Evolutionary conservation across 2,113 vertebrate genomes (phyloP).

Genomic region (Heterochromis multidens): DNA sequence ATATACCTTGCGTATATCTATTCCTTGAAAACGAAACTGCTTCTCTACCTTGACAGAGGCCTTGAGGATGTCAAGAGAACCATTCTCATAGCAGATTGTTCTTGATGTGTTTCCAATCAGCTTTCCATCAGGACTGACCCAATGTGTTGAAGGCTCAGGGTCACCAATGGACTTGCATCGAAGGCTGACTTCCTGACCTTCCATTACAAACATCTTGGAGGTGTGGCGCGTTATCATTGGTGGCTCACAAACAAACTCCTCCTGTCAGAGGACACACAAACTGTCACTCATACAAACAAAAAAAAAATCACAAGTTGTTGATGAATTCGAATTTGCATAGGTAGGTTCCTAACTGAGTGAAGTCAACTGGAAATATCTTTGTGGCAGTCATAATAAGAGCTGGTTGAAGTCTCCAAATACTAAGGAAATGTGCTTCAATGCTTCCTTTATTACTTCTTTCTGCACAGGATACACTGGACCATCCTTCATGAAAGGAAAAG

Average conservation of each 20-base stretch:
- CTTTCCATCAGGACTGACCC: slow-evolving; percentile 81
- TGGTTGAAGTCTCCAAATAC: too few species aligned
- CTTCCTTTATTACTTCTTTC: too few species aligned
- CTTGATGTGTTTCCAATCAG: slow-evolving; percentile 80
- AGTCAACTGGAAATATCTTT: too few species aligned
- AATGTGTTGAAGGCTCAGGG: slow-evolving; percentile 79
- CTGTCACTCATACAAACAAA: neutral
- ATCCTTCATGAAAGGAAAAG: too few species aligned
- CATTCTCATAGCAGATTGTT: slow-evolving; percentile 79
- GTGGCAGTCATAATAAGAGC: too few species aligned
- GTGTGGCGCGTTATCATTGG: slow-evolving; percentile 83
- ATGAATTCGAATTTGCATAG: too few species aligned
- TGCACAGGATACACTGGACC: too few species aligned
- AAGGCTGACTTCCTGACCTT: slow-evolving; percentile 80
- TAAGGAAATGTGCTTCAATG: too few species aligned
- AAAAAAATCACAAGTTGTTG: too few species aligned
- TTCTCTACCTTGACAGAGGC: slow-evolving; percentile 72
- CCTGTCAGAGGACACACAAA: slow-evolving; percentile 27
- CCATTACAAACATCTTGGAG: slow-evolving; percentile 81
- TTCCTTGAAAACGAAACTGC: neutral
- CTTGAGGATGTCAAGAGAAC: slow-evolving; percentile 80
- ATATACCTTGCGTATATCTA: neutral
- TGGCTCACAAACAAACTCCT: slow-evolving; percentile 83
- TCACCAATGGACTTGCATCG: slow-evolving; percentile 81
- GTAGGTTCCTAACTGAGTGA: too few species aligned